Evolutionary conservation across 2,113 vertebrate species (phyloP).

Genomic region (Nothobranchius kuhntae): DNA sequence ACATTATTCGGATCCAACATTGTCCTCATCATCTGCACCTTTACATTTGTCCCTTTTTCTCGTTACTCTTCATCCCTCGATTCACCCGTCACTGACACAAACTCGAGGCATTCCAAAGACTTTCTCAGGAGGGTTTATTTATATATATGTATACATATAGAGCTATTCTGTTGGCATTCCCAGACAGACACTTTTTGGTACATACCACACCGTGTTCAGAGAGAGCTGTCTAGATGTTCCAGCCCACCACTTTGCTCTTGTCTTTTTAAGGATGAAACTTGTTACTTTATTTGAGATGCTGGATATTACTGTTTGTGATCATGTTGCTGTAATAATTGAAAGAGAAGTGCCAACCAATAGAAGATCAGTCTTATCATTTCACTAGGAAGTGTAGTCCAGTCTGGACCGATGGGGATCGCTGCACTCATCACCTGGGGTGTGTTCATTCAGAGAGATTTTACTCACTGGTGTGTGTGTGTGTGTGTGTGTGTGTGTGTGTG

Average conservation of each 20-base stretch:
- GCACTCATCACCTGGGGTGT: conserved; percentile 29
- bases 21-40: conserved; percentile 38
- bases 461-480: conserved; percentile 21
- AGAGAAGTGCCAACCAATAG: conserved; percentile 68
- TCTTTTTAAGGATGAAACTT: conserved; percentile 1
- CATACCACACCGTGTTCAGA: conserved; percentile 7
- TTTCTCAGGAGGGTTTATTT: conserved; percentile 24
- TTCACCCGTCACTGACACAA: conserved; percentile 20
- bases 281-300: conserved; percentile 33
- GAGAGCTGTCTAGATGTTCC: conserved; percentile 13
- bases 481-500: background rate
- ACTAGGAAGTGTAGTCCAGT: conserved; percentile 16
- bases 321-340: conserved; percentile 34
- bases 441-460: conserved; percentile 9
- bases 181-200: conserved; percentile 14
- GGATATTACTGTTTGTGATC: conserved; percentile 27
- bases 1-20: conserved; percentile 18
- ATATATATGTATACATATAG: background rate
- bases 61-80: conserved; percentile 1
- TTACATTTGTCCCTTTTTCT: conserved; percentile 11
- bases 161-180: conserved; percentile 11
- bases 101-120: conserved; percentile 56
- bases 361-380: conserved; percentile 41
- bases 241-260: conserved; percentile 13
- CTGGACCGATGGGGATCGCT: conserved; percentile 1